These are phyloP conservation scores for Podarcis raffonei DNA, from an alignment of 2,113 vertebrate species.

Conservation along the genomic window DNA sequence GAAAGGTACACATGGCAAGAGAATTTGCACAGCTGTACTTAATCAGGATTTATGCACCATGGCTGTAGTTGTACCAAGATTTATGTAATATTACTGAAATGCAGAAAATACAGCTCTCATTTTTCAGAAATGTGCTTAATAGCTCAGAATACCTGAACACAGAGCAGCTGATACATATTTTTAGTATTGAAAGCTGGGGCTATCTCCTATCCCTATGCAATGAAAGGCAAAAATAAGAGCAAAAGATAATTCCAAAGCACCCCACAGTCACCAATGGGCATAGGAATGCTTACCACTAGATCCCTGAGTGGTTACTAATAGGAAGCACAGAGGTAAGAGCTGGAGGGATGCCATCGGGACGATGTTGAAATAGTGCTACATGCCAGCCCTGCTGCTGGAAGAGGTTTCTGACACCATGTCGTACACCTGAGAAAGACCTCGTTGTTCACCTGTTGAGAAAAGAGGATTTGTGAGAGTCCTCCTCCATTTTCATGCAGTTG, in stretches of 20 bases:
- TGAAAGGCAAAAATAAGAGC: background rate
- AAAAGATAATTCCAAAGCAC: background rate
- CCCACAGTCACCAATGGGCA: background rate
- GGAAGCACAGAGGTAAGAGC: background rate
- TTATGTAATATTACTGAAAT: background rate
- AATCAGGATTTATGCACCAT: background rate
- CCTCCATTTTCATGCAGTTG: background rate
- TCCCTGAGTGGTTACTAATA: background rate
- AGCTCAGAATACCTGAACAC: background rate
- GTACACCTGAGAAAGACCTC: background rate
- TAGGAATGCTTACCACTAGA: background rate
- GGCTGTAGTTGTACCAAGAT: too few relatives aligned
- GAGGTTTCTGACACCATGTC: background rate
- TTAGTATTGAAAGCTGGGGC: background rate
- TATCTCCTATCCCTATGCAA: background rate
- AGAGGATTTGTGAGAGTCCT: background rate
- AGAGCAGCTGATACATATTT: background rate
- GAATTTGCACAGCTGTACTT: too few relatives aligned
- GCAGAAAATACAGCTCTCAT: background rate
- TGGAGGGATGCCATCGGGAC: background rate
- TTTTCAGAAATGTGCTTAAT: background rate
- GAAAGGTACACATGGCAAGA: too few relatives aligned
- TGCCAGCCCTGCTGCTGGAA: background rate
- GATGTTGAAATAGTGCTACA: background rate
- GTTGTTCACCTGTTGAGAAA: background rate